Conservation (phyloP, 2,888 invertebrate genomes). For the Andrena fulva region DNA sequence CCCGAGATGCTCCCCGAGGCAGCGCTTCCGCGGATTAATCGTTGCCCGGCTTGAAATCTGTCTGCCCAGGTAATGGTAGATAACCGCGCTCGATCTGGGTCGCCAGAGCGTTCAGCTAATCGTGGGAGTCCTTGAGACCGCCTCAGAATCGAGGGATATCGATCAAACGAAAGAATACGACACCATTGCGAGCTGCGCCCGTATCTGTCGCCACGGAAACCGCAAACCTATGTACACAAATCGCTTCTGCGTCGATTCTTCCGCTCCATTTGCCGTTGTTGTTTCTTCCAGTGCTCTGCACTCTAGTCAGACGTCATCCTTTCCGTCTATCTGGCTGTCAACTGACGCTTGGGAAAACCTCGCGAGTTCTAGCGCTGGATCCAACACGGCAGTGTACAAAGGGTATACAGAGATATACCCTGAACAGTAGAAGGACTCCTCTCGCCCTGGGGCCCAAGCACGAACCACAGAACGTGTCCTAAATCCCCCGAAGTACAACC, state of each 20-base stretch:
- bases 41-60: neutral
- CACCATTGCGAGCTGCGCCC: constrained; percentile 13
- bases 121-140: constrained; percentile 39
- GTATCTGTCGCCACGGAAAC: constrained; percentile 36
- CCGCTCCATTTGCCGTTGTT: neutral
- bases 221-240: constrained; percentile 10
- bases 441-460: too few species aligned
- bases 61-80: neutral
- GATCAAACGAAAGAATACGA: constrained; percentile 64
- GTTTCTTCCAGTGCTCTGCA: neutral
- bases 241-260: constrained; percentile 1
- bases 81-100: neutral
- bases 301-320: neutral
- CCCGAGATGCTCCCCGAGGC: neutral
- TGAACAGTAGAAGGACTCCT: too few species aligned
- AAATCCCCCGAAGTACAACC: too few species aligned
- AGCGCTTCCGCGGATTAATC: neutral
- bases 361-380: too few species aligned
- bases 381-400: too few species aligned
- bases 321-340: neutral
- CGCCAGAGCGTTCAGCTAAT: constrained; percentile 3
- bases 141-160: constrained; percentile 47
- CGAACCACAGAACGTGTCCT: too few species aligned
- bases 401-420: too few species aligned
- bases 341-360: neutral